Conservation (phyloP, 2,113 vertebrate species). For the Gadus macrocephalus region DNA sequence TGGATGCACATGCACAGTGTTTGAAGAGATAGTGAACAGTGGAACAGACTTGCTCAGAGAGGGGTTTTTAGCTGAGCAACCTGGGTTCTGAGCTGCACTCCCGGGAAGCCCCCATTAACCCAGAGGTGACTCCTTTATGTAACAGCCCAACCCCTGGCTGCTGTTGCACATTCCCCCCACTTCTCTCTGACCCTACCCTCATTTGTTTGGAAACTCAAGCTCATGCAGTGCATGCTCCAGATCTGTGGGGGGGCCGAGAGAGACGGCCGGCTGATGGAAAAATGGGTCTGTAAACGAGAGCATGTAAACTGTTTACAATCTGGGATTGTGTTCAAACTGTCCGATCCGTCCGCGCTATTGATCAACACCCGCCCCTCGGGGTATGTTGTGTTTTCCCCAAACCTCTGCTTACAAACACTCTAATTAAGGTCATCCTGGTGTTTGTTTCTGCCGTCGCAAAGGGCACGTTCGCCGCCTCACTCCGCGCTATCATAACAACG, state of each 20-base stretch:
- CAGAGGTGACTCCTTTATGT: constrained; percentile 43
- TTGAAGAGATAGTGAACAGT: background rate
- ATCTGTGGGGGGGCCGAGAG: constrained; percentile 28
- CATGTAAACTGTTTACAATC: too few species aligned
- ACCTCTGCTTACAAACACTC: too few species aligned
- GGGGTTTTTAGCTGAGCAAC: background rate
- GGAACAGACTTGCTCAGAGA: background rate
- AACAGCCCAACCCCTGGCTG: constrained; percentile 40
- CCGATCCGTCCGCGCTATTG: too few species aligned
- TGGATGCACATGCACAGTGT: constrained; percentile 16
- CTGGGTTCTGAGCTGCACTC: background rate
- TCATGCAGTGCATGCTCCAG: constrained; percentile 29
- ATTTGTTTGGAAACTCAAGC: constrained; percentile 59
- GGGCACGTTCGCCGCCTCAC: too few species aligned
- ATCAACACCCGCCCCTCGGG: too few species aligned
- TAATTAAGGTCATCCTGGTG: too few species aligned
- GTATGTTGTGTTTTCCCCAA: too few species aligned
- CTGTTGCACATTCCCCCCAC: constrained; percentile 49
- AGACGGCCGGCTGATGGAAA: background rate
- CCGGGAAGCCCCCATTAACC: constrained; percentile 24
- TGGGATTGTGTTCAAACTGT: too few species aligned
- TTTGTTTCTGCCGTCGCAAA: too few species aligned
- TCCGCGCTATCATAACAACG: constrained; percentile 9
- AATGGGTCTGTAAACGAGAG: too few species aligned
- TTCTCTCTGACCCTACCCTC: constrained; percentile 45